These are phyloP conservation scores for Opisthograptis luteolata DNA, from an alignment of 2,888 invertebrate species.

Conservation along the genomic window DNA sequence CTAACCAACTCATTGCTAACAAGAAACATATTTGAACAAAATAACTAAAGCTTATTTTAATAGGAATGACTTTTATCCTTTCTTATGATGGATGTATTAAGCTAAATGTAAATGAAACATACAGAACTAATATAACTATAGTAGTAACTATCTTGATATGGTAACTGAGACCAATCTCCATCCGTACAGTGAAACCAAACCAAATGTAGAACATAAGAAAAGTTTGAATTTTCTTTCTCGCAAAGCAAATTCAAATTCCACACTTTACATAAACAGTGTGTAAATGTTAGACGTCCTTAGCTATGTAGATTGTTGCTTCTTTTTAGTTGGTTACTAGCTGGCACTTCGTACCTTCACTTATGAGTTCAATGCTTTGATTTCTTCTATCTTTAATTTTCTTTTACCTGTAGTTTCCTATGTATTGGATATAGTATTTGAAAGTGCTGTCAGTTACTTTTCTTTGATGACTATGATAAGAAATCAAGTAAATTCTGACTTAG, in stretches of 20 bases:
- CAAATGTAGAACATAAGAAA: conserved; percentile 50
- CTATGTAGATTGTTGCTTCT: conserved; percentile 74
- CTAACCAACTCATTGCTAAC: too few relatives aligned
- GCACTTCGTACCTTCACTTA: conserved; percentile 79
- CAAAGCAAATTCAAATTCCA: conserved; percentile 49
- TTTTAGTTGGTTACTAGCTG: conserved; percentile 77
- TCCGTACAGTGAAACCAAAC: conserved; percentile 46
- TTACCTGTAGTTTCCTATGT: conserved; percentile 70
- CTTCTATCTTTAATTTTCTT: conserved; percentile 59
- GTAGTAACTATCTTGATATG: too few relatives aligned
- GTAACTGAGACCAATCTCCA: too few relatives aligned
- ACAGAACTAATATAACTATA: too few relatives aligned
- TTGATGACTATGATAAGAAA: neutral
- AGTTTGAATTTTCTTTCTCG: conserved; percentile 47
- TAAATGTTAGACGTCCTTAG: conserved; percentile 78
- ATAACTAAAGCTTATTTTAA: too few relatives aligned
- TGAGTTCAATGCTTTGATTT: conserved; percentile 67
- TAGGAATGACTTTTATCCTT: too few relatives aligned
- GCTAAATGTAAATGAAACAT: too few relatives aligned
- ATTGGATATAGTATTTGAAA: conserved; percentile 18
- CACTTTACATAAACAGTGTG: conserved; percentile 48
- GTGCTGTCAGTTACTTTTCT: conserved; percentile 27
- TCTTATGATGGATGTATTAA: too few relatives aligned
- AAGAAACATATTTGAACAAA: too few relatives aligned
- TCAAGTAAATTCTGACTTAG: too few relatives aligned